Base-by-base conservation (phyloP, 2,888 invertebrate species). In the Antheraea yamamai region DNA sequence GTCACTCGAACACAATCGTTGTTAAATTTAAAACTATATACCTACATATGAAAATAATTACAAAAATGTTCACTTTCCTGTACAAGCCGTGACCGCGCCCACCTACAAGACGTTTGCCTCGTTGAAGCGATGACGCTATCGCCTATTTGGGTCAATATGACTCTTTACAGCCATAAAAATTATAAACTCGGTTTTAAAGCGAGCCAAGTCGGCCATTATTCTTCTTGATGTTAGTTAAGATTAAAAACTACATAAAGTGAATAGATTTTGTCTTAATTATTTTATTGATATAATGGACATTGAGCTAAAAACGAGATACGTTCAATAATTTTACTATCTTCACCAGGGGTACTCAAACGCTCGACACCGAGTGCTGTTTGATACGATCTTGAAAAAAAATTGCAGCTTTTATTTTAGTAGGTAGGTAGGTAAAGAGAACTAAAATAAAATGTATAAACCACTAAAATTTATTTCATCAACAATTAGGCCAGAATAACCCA, bases 131-230 rank as follows among this genome's bases (percentile, higher is more conserved):
- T 92, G 92, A 93, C 93, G 93, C 83, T 88, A 89, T 88, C 87
- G 83, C 81, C 84, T 90, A 94, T 93, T 93, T 91, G 87, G 94
- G 94, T 94, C 93, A 94, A 89, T 89, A 90, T 87, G 88, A 89
- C 88, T 87, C 86, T 81, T 81, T 81, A 75, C 74, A 78, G 80
- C 84, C 85, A 91, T 92, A 92, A 91, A 90, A 91, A 91, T 89
- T 88, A 90, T 85, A 87, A 87, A 87, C 75, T 73, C 76, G 64
- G 74, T 47, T 74, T 39, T 61, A 47, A 61, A 72, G 72, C 74
- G 26, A n/a, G 58, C 74, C 72, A 71, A 75, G 70, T 75, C 71
- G 61, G 72, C 61, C 74, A 75, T 72, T 75, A 71, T 61, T 71
- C 51, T 71, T 47, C 61, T 26, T 47, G 39, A 61, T 58, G 10